These are phyloP conservation scores for Sinella curviseta DNA, from an alignment of 1,140 invertebrate genomes.

Conservation along the genomic window DNA sequence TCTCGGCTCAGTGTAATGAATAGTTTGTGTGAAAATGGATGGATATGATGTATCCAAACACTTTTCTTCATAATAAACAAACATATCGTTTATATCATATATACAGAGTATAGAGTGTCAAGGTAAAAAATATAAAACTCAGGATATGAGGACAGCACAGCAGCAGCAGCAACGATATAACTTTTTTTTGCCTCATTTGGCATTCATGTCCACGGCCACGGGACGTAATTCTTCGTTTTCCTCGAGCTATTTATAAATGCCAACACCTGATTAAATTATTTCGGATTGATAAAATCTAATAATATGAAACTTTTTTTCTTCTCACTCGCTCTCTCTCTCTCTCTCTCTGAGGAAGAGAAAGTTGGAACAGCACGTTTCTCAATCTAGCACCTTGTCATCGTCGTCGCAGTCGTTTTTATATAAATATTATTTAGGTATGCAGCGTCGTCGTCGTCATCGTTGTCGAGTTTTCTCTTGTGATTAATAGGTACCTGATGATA, in stretches of 20 bases:
- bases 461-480: slow-evolving; percentile 12
- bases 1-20: no score
- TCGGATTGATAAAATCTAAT: slow-evolving; percentile 15
- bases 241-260: slow-evolving; percentile 23
- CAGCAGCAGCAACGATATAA: not conserved
- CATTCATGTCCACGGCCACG: not conserved
- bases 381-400: no score
- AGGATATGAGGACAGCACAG: not conserved
- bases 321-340: not conserved
- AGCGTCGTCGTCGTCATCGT: no score
- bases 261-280: slow-evolving; percentile 27
- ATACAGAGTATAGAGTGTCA: no score
- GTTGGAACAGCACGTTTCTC: not conserved
- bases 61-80: no score
- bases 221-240: slow-evolving; percentile 21
- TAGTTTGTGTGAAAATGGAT: no score
- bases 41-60: no score
- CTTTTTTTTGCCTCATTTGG: not conserved
- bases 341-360: not conserved
- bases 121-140: no score
- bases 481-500: slow-evolving; percentile 27
- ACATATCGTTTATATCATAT: no score
- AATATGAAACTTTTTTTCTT: slow-evolving; percentile 10
- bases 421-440: no score
- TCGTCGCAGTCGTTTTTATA: no score